These are phyloP conservation scores for Escarpia spicata DNA, from an alignment of 2,888 invertebrate species.

Conservation along the genomic window DNA sequence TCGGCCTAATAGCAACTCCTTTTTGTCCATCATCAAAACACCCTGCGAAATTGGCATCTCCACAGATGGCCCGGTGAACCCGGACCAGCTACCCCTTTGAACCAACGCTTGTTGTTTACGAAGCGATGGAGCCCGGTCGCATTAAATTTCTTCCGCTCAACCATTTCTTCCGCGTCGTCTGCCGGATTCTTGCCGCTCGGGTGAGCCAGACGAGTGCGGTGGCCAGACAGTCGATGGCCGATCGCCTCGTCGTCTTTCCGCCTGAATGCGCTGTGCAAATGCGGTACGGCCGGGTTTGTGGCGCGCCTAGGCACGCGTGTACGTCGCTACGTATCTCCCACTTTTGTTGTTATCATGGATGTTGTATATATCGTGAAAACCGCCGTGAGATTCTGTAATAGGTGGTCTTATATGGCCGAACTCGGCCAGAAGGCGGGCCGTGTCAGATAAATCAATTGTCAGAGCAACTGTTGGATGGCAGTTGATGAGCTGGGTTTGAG, in stretches of 20 bases:
- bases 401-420: too few relatives aligned
- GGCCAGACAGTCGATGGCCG: not conserved
- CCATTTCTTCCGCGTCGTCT: slow-evolving; percentile 16
- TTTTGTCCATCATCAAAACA: not conserved
- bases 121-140: not conserved
- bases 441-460: too few relatives aligned
- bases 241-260: not conserved
- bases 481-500: too few relatives aligned
- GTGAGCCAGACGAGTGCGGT: not conserved
- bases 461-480: too few relatives aligned
- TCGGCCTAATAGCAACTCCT: not conserved
- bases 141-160: not conserved
- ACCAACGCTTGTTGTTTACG: not conserved
- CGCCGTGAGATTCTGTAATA: not conserved
- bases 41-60: not conserved
- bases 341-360: not conserved
- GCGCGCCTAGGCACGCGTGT: not conserved
- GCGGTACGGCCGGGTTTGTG: not conserved
- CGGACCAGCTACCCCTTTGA: not conserved
- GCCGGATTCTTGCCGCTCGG: not conserved
- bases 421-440: too few relatives aligned
- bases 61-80: not conserved
- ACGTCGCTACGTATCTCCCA: not conserved
- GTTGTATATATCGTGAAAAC: not conserved
- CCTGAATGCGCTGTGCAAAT: not conserved